Conservation (phyloP, 2,888 invertebrate species). For the Amphipyra berbera region DNA sequence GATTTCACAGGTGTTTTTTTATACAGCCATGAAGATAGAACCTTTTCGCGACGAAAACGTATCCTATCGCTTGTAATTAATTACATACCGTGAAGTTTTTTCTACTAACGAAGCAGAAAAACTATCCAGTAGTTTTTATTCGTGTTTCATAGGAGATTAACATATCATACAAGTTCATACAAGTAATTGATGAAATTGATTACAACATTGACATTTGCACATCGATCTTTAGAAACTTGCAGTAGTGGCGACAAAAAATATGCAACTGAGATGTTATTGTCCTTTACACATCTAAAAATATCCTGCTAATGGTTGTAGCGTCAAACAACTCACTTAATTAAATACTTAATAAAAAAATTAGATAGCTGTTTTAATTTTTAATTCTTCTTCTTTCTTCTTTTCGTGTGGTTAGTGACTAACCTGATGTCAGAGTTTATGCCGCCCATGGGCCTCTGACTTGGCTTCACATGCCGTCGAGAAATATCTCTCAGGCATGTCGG, state of each 20-base stretch:
- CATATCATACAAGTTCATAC: slow-evolving; percentile 7
- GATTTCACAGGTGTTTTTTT: background rate
- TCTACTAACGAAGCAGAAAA: slow-evolving; percentile 26
- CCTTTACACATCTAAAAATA: slow-evolving; percentile 28
- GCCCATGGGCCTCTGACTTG: too few species aligned
- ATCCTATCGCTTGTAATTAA: slow-evolving; percentile 30
- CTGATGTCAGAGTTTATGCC: too few species aligned
- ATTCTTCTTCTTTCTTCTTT: too few species aligned
- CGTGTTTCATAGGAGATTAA: slow-evolving; percentile 17
- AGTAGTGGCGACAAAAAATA: slow-evolving; percentile 32
- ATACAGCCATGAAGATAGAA: background rate
- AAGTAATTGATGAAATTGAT: slow-evolving; percentile 56
- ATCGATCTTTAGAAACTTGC: slow-evolving; percentile 43
- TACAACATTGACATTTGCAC: slow-evolving; percentile 43
- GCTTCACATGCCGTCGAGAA: too few species aligned
- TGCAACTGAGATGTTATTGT: slow-evolving; percentile 31
- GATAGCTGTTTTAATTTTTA: too few species aligned
- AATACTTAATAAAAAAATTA: too few species aligned
- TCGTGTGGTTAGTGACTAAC: too few species aligned
- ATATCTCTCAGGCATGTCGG: too few species aligned
- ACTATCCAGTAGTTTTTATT: slow-evolving; percentile 26
- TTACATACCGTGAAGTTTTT: slow-evolving; percentile 44
- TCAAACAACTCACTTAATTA: background rate
- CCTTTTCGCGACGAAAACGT: background rate
- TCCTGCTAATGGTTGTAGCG: background rate